Conservation (phyloP, 1,140 invertebrate genomes). For the Caenorhabditis remanei region DNA sequence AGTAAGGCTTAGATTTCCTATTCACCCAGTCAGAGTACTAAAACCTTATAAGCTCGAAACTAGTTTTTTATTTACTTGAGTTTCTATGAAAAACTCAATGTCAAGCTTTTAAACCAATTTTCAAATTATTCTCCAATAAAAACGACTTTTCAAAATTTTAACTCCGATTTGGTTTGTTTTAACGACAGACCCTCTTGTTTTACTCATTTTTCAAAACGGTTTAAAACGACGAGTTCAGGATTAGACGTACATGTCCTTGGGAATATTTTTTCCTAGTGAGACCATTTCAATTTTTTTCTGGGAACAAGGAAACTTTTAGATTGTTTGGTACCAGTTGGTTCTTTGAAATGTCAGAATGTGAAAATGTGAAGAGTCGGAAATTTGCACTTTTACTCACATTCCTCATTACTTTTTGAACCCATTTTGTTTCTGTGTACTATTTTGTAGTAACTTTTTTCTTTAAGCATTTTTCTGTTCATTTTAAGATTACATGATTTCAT, state of each 20-base stretch:
- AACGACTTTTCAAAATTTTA: neutral
- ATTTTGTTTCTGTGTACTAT: neutral
- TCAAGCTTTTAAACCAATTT: neutral
- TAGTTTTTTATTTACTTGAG: too few relatives aligned
- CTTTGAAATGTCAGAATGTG: too few relatives aligned
- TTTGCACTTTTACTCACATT: neutral
- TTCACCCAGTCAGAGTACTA: too few relatives aligned
- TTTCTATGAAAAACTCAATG: too few relatives aligned
- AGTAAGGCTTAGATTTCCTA: too few relatives aligned
- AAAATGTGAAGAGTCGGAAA: neutral
- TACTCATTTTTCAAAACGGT: slow-evolving; percentile 56
- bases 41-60: too few relatives aligned
- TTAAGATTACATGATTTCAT: neutral
- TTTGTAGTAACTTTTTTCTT: neutral
- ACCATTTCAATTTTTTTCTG: slow-evolving; percentile 30
- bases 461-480: neutral
- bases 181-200: slow-evolving; percentile 53
- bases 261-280: slow-evolving; percentile 18
- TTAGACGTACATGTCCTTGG: slow-evolving; percentile 53
- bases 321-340: too few relatives aligned
- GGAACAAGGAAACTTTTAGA: neutral
- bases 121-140: neutral
- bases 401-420: slow-evolving; percentile 1
- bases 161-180: neutral
- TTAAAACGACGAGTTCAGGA: slow-evolving; percentile 51